These are phyloP conservation scores for Ochropleura leucogaster DNA, from an alignment of 2,888 invertebrate genomes.

Conservation along the genomic window DNA sequence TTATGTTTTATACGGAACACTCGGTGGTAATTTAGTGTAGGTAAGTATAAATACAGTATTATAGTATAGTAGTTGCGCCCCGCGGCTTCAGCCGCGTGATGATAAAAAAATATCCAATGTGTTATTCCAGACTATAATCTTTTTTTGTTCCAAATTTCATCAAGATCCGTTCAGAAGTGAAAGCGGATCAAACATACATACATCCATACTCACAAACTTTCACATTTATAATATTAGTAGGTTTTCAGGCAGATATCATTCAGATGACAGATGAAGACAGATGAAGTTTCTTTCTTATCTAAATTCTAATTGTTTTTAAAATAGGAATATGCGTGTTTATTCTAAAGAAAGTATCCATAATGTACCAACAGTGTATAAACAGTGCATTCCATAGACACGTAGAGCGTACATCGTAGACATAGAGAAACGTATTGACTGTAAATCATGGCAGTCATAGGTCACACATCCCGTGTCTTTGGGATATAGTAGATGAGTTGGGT, in stretches of 20 bases:
- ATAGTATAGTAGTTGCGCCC: too few species aligned
- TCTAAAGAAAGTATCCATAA: constrained; percentile 11
- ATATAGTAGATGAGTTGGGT: constrained; percentile 63
- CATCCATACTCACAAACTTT: too few species aligned
- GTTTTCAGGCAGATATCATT: not conserved
- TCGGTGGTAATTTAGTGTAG: too few species aligned
- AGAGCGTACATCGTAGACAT: constrained; percentile 38
- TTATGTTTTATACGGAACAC: too few species aligned
- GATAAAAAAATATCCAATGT: too few species aligned
- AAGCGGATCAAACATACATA: too few species aligned
- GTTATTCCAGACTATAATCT: too few species aligned
- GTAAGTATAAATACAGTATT: too few species aligned
- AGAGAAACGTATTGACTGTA: constrained; percentile 77
- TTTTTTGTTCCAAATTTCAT: too few species aligned
- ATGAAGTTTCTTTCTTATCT: not conserved
- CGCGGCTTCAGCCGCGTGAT: too few species aligned
- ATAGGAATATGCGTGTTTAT: constrained; percentile 21
- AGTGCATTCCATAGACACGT: constrained; percentile 67
- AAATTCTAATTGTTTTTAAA: not conserved
- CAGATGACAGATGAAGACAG: not conserved
- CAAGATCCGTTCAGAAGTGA: too few species aligned
- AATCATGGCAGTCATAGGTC: constrained; percentile 84
- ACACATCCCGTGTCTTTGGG: constrained; percentile 71
- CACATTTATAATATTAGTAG: too few species aligned
- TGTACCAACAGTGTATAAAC: constrained; percentile 34